A percentile compares a stretch with the other conserved stretches of the same genome.
These are phyloP conservation scores for Coregonus sp. DNA, from an alignment of 2,797 vertebrate species.

Conservation along the genomic window DNA sequence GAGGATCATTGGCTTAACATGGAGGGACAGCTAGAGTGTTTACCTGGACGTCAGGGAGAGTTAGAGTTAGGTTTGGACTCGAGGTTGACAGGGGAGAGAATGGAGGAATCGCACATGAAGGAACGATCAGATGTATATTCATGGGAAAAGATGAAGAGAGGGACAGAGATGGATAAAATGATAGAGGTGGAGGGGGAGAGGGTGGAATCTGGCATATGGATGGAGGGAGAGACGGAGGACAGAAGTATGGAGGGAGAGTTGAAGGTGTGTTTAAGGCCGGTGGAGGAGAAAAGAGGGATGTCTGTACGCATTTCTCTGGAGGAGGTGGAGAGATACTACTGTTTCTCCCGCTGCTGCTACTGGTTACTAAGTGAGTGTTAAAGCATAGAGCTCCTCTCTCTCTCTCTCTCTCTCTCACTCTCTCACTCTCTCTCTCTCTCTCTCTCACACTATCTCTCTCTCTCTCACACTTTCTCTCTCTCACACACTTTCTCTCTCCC, in stretches of 20 bases:
- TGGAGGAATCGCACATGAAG: conserved; percentile 7
- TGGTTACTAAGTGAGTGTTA: conserved; percentile 75
- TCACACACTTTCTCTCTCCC: background rate
- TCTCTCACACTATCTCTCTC: background rate
- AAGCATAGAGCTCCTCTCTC: background rate
- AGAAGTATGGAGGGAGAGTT: conserved; percentile 15
- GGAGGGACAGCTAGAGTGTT: background rate
- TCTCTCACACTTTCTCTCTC: background rate
- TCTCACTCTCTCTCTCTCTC: background rate
- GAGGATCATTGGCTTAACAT: no score
- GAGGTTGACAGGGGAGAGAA: background rate
- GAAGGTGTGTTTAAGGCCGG: conserved; percentile 54
- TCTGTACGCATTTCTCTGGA: conserved; percentile 72
- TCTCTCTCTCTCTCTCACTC: background rate
- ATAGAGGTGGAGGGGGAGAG: conserved; percentile 21
- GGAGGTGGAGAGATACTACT: conserved; percentile 77
- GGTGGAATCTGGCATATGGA: conserved; percentile 1
- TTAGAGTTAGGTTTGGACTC: conserved; percentile 6
- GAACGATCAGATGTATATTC: background rate
- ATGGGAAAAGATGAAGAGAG: background rate
- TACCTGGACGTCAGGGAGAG: background rate
- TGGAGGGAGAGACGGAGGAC: conserved; percentile 10
- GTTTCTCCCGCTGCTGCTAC: conserved; percentile 69
- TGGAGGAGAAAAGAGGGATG: conserved; percentile 43
- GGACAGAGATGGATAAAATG: conserved; percentile 15